Evolutionary conservation across 2,888 invertebrate genomes (phyloP), one percentile per base, ranked within the genome.

Genomic region (Drosophila nigricruria): DNA sequence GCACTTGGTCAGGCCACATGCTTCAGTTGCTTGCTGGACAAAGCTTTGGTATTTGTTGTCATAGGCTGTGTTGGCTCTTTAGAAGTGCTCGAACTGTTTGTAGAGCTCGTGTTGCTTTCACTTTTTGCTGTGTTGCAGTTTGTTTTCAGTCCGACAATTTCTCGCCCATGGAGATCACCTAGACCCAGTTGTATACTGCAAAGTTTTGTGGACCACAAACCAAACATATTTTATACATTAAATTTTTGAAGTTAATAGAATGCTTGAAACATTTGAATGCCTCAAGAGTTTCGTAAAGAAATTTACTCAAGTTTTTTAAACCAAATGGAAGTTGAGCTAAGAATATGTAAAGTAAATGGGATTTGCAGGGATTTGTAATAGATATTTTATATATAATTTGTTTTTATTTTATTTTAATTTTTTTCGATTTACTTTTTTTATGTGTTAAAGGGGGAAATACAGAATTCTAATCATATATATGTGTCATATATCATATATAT

Each of bases 81-180:
- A 12, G n/a, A 38, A 52, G 38, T 53, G n/a, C 53, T 53, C 36
- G n/a, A 38, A 36, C 38, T 53, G 53, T 38, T 53, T 53, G 36
- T 14, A n/a, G 25, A 53, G 53, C 53, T 38, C 38, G 53, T 53
- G 53, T 25, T 12, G 25, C 53, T 38, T 23, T 53, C 32, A 38
- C 20, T 53, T 53, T 53, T 52, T 18, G 3, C 14, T 10, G 1
- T 32, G 18, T 10, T 14, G 18, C 47, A 49, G 47, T 49, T 45
- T 45, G 25, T 43, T 23, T 0, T 43, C 5, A 4, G 3, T 1
- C 47, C 3, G n/a, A 27, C 16, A n/a, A 18, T 4, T 14, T 14
- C 14, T 3, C 6, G 0, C 4, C 10, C n/a, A 30, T 20, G 18
- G 18, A 30, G 49, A 49, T 49, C 30, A 49, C 30, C 49, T 49